Percentiles rank a stretch among this genome's conserved stretches.
phyloP scores from a whole-genome alignment of 2,888 invertebrate genomes.

The Agriotes lineatus region DNA sequence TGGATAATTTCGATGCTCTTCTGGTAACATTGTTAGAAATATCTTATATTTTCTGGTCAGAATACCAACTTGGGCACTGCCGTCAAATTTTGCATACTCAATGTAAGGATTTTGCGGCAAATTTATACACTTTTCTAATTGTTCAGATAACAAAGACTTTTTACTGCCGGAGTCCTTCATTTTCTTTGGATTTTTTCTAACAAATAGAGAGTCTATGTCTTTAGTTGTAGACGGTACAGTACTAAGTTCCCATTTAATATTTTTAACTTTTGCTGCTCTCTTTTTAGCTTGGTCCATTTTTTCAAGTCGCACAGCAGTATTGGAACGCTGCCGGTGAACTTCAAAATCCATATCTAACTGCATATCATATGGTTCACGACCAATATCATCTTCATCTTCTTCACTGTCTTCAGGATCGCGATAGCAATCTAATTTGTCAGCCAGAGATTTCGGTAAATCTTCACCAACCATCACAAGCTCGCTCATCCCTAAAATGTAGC shows the following conservation, averaged over 20 bases:
- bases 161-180: constrained; percentile 51
- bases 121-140: constrained; percentile 81
- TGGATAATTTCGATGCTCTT: constrained; percentile 86
- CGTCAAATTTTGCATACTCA: constrained; percentile 93
- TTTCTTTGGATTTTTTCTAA: constrained; percentile 65
- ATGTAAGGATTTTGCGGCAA: constrained; percentile 88
- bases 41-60: constrained; percentile 89
- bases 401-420: constrained; percentile 85
- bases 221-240: constrained; percentile 69
- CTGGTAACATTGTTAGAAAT: constrained; percentile 88
- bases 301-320: constrained; percentile 90
- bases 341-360: constrained; percentile 76
- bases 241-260: constrained; percentile 78
- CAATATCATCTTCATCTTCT: constrained; percentile 75
- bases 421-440: constrained; percentile 72
- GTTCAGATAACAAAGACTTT: constrained; percentile 79
- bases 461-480: constrained; percentile 92
- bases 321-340: constrained; percentile 80
- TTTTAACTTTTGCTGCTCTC: constrained; percentile 81
- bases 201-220: constrained; percentile 73
- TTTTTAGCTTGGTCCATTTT: constrained; percentile 89
- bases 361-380: constrained; percentile 82
- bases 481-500: constrained; percentile 81
- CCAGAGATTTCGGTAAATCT: constrained; percentile 77
- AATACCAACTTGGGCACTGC: constrained; percentile 83